These are phyloP conservation scores for Drosophila longiperda DNA, from an alignment of 2,888 invertebrate genomes.

Conservation along the genomic window DNA sequence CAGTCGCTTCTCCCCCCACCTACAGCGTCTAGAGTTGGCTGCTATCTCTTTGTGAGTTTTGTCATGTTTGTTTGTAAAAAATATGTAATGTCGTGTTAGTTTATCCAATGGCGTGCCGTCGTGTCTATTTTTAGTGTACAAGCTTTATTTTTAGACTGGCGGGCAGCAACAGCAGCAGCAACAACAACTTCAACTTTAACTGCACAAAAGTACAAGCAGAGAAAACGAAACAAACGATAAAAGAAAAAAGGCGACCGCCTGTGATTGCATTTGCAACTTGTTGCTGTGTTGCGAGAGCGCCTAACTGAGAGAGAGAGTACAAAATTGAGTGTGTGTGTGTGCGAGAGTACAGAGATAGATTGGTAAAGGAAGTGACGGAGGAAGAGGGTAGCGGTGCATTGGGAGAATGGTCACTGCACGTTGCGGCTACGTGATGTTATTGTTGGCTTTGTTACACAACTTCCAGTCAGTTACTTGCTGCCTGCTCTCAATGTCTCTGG, in stretches of 20 bases:
- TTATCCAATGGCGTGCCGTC: slow-evolving; percentile 68
- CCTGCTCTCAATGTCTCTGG: slow-evolving; percentile 24
- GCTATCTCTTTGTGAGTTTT: slow-evolving; percentile 41
- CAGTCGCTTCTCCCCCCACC: neutral
- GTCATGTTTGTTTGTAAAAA: slow-evolving; percentile 68
- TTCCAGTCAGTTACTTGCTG: slow-evolving; percentile 36
- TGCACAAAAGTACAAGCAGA: slow-evolving; percentile 51
- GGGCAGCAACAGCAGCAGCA: slow-evolving; percentile 20
- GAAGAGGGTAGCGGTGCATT: slow-evolving; percentile 14
- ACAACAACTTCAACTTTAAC: slow-evolving; percentile 63
- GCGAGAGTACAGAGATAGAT: slow-evolving; percentile 18
- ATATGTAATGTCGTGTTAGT: slow-evolving; percentile 74
- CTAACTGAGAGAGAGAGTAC: slow-evolving; percentile 9
- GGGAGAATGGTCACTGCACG: slow-evolving; percentile 50
- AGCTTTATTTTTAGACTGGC: slow-evolving; percentile 68
- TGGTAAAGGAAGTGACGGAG: slow-evolving; percentile 7
- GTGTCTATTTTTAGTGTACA: slow-evolving; percentile 72
- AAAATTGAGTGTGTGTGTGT: neutral
- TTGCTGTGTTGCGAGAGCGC: slow-evolving; percentile 59
- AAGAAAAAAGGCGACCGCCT: slow-evolving; percentile 31
- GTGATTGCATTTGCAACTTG: slow-evolving; percentile 66
- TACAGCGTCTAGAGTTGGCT: neutral
- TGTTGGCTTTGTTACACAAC: slow-evolving; percentile 68
- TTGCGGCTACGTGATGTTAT: slow-evolving; percentile 74
- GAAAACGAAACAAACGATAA: slow-evolving; percentile 24